Evolutionary conservation across 2,888 invertebrate genomes (phyloP).

Genomic region (Ischnus inquisitorius): DNA sequence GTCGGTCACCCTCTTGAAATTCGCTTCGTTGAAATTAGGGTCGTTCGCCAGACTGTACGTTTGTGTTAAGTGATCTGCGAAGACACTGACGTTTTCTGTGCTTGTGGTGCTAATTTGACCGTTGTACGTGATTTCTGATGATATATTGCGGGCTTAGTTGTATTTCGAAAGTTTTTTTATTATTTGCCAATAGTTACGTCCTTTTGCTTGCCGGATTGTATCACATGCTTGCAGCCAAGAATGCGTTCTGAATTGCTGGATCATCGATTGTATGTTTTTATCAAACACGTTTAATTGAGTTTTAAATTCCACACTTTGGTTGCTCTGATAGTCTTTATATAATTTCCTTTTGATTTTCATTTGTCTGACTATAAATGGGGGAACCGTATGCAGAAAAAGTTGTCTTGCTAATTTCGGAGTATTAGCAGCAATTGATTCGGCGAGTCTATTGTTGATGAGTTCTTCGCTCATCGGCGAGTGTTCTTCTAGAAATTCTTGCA

Average conservation of each 20-base stretch:
- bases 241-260: constrained; percentile 33
- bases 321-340: constrained; percentile 17
- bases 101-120: not conserved
- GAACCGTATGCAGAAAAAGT: constrained; percentile 1
- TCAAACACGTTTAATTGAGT: constrained; percentile 21
- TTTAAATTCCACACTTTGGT: constrained; percentile 10
- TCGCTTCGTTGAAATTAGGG: constrained; percentile 12
- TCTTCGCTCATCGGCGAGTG: constrained; percentile 6
- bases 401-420: constrained; percentile 7
- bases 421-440: constrained; percentile 12
- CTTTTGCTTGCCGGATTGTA: constrained; percentile 31
- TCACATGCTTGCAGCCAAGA: constrained; percentile 55
- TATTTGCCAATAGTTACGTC: constrained; percentile 51
- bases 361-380: constrained; percentile 23
- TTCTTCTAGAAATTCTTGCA: not conserved
- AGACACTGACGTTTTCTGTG: constrained; percentile 11
- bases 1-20: constrained; percentile 23
- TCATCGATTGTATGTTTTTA: constrained; percentile 50
- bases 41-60: constrained; percentile 3
- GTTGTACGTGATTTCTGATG: constrained; percentile 5
- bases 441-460: constrained; percentile 5
- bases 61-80: constrained; percentile 32
- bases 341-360: constrained; percentile 23
- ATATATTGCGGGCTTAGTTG: not conserved
- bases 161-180: constrained; percentile 36